These are phyloP conservation scores for Dicerorhinus sumatrensis DNA, from an alignment of 2,113 vertebrate genomes.

Conservation along the genomic window DNA sequence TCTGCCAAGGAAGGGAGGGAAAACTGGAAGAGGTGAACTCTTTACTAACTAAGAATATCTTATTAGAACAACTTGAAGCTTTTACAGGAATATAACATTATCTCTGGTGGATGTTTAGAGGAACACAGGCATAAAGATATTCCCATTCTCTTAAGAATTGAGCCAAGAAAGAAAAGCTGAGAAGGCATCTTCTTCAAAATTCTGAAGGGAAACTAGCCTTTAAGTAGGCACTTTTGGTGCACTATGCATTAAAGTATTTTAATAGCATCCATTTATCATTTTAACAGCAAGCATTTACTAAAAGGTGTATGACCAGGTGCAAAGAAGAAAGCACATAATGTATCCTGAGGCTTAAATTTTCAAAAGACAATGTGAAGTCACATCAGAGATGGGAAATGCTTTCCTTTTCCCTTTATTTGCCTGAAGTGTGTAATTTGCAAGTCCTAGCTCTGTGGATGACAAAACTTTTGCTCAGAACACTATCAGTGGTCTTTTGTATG, in stretches of 20 bases:
- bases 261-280: conserved; percentile 77
- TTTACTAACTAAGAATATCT: conserved; percentile 33
- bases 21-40: neutral
- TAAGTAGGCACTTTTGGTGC: conserved; percentile 73
- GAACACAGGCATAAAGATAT: neutral
- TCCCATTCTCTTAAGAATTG: conserved; percentile 57
- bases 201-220: conserved; percentile 77
- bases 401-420: conserved; percentile 31
- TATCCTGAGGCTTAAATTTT: conserved; percentile 66
- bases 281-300: conserved; percentile 71
- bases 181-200: conserved; percentile 78
- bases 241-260: conserved; percentile 76
- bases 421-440: conserved; percentile 22
- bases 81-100: conserved; percentile 38
- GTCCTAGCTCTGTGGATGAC: neutral
- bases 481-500: neutral
- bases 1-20: neutral
- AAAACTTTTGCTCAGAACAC: conserved; percentile 25
- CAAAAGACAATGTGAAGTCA: conserved; percentile 67
- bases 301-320: conserved; percentile 74
- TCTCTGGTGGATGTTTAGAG: neutral
- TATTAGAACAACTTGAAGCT: conserved; percentile 17
- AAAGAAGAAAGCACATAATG: conserved; percentile 68
- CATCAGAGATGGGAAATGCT: conserved; percentile 48
- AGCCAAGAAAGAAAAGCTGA: conserved; percentile 79